A percentile compares a stretch with the other conserved stretches of the same genome.
These are phyloP conservation scores for Xanthostigma xanthostigma DNA, from an alignment of 2,888 invertebrate genomes.

Conservation along the genomic window DNA sequence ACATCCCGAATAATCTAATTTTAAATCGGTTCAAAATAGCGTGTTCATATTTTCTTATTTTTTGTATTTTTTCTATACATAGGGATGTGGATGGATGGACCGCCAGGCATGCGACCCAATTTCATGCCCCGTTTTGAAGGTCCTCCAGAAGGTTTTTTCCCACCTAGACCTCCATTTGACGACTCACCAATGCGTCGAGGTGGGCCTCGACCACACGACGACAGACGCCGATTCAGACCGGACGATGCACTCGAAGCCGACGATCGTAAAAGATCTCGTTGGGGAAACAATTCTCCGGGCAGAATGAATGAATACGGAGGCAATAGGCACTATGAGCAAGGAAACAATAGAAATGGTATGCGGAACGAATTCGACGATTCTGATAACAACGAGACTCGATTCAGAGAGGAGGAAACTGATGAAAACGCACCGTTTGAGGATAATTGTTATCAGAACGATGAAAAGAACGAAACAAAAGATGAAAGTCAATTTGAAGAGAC, in stretches of 20 bases:
- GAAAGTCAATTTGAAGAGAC: constrained; percentile 2
- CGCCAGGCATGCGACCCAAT: constrained; percentile 31
- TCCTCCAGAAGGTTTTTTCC: constrained; percentile 2
- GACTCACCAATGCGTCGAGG: constrained; percentile 11
- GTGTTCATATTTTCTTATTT: too few relatives aligned
- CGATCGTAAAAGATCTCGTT: constrained; percentile 15
- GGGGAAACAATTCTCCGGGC: constrained; percentile 19
- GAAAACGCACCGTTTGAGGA: constrained; percentile 6
- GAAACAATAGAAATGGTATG: background rate
- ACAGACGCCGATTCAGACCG: constrained; percentile 13
- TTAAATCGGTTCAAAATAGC: too few relatives aligned
- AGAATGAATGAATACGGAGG: constrained; percentile 22
- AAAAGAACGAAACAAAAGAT: background rate
- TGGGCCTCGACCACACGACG: constrained; percentile 13
- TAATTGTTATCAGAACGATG: constrained; percentile 5
- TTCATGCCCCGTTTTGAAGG: constrained; percentile 24
- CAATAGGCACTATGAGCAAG: constrained; percentile 22
- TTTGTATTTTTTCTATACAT: background rate
- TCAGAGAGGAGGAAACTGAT: background rate
- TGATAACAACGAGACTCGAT: background rate
- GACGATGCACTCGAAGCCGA: constrained; percentile 3
- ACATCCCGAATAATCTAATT: too few relatives aligned
- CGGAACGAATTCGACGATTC: background rate
- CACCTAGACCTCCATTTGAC: constrained; percentile 14
- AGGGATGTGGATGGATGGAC: constrained; percentile 28